Base-by-base conservation (phyloP, 2,888 invertebrate species). In the Augiades crinisus region DNA sequence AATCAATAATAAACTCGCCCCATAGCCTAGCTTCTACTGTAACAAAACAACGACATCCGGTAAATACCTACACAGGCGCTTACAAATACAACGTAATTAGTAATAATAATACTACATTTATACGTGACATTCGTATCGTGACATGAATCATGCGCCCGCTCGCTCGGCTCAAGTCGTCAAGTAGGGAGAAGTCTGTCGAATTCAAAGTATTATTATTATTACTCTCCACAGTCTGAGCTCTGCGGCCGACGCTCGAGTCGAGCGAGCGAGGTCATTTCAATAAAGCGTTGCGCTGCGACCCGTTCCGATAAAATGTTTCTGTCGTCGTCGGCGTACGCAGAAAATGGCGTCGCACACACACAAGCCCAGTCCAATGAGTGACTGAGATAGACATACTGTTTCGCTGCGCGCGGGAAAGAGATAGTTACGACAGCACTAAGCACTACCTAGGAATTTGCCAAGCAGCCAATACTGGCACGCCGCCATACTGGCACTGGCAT, bases 401-500 rank as follows among this genome's bases (percentile, higher is more conserved):
- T 33, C 16, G 5, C 22, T 5, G 19, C 27, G 38, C 45, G 81
- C 57, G 57, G 53, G 70, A 85, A 53, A 67, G 70, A 69, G 81
- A 81, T 43, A 63, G 62, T 45, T 50, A 49, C 60, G 10, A 63
- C 64, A 67, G 66, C 65, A 68, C 66, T 64, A 50, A 67, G 66
- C 65, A 68, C 66, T 64, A 50, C 72, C 72, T 78, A 71, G 73
- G 70, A 75, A 75, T 78, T 70, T 74, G 76, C 72, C 76, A 75
- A 72, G 69, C 74, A 75, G 75, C 78, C 79, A 79, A 79, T 79
- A 72, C 78, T 81, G 81, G 81, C 80, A 81, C 68, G 69, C 67
- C 70, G 73, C 71, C 67, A 68, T 68, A 69, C 75, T 76, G 75
- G 78, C 75, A 77, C 64, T 72, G 68, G 68, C 74, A 75, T 72